Conservation (phyloP, 2,888 invertebrate genomes). For the Polymixis lichenea region DNA sequence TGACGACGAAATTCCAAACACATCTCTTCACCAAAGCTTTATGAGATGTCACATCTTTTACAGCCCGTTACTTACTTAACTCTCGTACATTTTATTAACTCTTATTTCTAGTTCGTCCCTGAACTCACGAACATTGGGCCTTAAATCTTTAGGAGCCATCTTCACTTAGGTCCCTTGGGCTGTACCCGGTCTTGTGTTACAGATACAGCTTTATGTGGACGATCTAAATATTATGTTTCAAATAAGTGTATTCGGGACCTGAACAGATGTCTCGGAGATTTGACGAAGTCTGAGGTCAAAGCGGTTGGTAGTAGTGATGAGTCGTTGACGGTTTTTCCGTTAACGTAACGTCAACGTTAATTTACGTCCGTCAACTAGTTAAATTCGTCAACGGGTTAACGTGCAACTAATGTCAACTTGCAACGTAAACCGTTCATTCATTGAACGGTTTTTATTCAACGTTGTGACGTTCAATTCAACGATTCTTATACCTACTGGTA, state of each 20-base stretch:
- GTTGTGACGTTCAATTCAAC: too few relatives aligned
- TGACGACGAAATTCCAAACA: constrained; percentile 1
- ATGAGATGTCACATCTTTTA: constrained; percentile 22
- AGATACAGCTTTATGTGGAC: constrained; percentile 5
- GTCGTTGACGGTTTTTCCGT: too few relatives aligned
- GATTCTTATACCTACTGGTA: too few relatives aligned
- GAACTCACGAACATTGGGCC: constrained; percentile 20
- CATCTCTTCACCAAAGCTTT: constrained; percentile 3
- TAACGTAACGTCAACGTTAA: too few relatives aligned
- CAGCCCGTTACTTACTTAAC: constrained; percentile 7
- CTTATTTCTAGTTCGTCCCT: constrained; percentile 44
- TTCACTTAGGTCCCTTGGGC: constrained; percentile 50
- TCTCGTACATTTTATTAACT: constrained; percentile 34
- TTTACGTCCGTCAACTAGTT: too few relatives aligned
- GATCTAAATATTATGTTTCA: constrained; percentile 20
- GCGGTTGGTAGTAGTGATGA: background rate
- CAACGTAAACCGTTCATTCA: too few relatives aligned
- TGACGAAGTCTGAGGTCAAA: background rate
- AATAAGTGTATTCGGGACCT: background rate
- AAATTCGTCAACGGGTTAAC: too few relatives aligned
- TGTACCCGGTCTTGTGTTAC: constrained; percentile 7
- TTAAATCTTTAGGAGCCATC: constrained; percentile 55
- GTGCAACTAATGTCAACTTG: too few relatives aligned
- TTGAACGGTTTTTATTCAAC: too few relatives aligned
- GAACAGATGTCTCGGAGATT: background rate